A percentile compares a stretch with the other conserved stretches of the same genome.
phyloP scores from a whole-genome alignment of 1,140 invertebrate genomes.

The Anastrepha ludens region DNA sequence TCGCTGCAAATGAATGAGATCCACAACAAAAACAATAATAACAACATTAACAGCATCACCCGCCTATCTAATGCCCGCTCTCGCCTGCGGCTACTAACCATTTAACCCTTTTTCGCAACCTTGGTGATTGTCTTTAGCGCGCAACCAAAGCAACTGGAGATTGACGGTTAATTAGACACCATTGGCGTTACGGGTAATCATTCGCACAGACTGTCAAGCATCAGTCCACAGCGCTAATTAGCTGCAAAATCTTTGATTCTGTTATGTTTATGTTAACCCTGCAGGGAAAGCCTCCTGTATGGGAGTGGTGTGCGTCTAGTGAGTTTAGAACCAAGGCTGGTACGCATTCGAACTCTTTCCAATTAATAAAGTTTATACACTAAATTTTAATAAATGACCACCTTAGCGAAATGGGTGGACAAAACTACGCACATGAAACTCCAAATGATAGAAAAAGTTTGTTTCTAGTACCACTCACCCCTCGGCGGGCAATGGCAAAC shows the following conservation, averaged over 20 bases:
- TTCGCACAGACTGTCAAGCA: neutral
- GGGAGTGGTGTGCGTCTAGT: neutral
- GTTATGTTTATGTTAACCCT: neutral
- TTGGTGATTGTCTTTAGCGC: neutral
- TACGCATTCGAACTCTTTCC: too few species aligned
- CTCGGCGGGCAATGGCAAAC: too few species aligned
- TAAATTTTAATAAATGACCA: too few species aligned
- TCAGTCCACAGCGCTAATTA: slow-evolving; percentile 32
- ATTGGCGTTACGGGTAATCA: slow-evolving; percentile 39
- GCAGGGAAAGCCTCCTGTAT: neutral
- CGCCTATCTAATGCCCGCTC: slow-evolving; percentile 34
- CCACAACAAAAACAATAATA: neutral
- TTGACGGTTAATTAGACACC: slow-evolving; percentile 48
- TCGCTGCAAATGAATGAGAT: neutral
- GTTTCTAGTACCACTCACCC: too few species aligned
- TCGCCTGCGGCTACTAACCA: slow-evolving; percentile 23
- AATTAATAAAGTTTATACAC: too few species aligned
- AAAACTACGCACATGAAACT: too few species aligned
- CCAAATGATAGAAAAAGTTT: too few species aligned
- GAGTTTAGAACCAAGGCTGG: too few species aligned
- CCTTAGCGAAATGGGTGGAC: too few species aligned
- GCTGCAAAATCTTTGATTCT: neutral
- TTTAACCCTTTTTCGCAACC: slow-evolving; percentile 47
- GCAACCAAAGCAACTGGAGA: neutral
- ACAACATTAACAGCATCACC: neutral